Evolutionary conservation across 2,888 invertebrate genomes (phyloP).

Genomic region (Lordiphosa fenestrarum): DNA sequence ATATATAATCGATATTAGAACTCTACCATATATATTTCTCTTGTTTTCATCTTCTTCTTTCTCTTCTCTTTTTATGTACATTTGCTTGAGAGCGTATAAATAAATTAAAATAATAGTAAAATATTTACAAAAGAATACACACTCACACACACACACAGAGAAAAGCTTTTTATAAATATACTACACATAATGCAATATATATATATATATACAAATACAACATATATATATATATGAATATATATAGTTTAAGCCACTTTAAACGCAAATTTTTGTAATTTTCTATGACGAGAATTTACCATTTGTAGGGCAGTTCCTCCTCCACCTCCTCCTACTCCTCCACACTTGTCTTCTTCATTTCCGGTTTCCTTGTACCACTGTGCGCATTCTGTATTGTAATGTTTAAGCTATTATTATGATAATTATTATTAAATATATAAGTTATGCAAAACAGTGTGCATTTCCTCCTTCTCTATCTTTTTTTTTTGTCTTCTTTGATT

Average conservation of each 20-base stretch:
- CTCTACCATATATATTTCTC: slow-evolving; percentile 1
- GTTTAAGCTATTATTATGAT: slow-evolving; percentile 64
- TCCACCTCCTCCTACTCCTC: slow-evolving; percentile 1
- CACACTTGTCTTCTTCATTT: slow-evolving; percentile 2
- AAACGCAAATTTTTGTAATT: slow-evolving; percentile 63
- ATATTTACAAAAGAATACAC: slow-evolving; percentile 49
- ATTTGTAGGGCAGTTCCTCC: slow-evolving; percentile 1
- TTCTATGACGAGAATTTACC: slow-evolving; percentile 33
- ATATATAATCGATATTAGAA: slow-evolving; percentile 10
- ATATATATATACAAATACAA: slow-evolving; percentile 27
- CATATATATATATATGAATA: slow-evolving; percentile 23
- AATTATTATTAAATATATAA: slow-evolving; percentile 67
- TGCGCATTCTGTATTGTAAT: slow-evolving; percentile 64
- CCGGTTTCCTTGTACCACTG: slow-evolving; percentile 55
- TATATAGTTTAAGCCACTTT: slow-evolving; percentile 11
- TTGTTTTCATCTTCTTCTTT: slow-evolving; percentile 10
- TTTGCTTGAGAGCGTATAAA: slow-evolving; percentile 2
- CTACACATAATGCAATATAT: slow-evolving; percentile 16
- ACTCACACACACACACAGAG: slow-evolving; percentile 47
- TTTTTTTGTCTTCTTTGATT: neutral
- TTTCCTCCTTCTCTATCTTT: slow-evolving; percentile 13
- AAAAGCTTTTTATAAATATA: slow-evolving; percentile 70
- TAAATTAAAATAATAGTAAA: slow-evolving; percentile 55
- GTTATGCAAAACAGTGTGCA: slow-evolving; percentile 52
- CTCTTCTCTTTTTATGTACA: slow-evolving; percentile 26